A percentile compares a stretch with the other conserved stretches of the same genome.
phyloP scores from a whole-genome alignment of 2,797 vertebrate genomes.

The Gymnothorax reevesii region DNA sequence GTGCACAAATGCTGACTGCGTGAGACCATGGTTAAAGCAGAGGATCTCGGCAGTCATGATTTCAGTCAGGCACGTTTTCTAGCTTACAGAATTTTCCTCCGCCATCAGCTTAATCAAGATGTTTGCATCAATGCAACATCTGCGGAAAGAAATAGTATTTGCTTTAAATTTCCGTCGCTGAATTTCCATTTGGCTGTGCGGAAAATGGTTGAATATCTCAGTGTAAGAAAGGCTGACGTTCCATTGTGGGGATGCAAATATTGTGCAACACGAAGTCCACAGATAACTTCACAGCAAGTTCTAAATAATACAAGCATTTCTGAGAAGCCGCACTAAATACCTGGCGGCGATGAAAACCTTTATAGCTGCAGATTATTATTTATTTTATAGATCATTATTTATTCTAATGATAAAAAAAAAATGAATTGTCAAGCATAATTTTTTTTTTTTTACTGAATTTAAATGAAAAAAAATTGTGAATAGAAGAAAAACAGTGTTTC shows the following conservation, averaged over 20 bases:
- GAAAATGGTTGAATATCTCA: slow-evolving; percentile 23
- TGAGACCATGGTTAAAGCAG: neutral
- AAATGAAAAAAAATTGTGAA: neutral
- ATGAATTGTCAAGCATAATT: neutral
- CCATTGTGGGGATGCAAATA: slow-evolving; percentile 14
- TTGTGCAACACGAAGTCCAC: neutral
- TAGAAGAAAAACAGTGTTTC: neutral
- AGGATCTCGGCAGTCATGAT: neutral
- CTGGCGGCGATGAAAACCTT: neutral
- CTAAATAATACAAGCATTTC: neutral
- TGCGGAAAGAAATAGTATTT: slow-evolving; percentile 14
- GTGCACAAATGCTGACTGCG: neutral
- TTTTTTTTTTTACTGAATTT: too few species aligned
- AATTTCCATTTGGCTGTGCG: slow-evolving; percentile 24
- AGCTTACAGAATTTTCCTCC: neutral
- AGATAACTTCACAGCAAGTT: slow-evolving; percentile 3
- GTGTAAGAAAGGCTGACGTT: slow-evolving; percentile 22
- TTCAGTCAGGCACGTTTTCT: neutral
- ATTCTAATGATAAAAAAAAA: slow-evolving; percentile 14
- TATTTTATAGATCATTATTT: neutral
- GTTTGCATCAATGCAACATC: neutral
- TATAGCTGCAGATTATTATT: too few species aligned
- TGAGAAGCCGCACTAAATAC: neutral
- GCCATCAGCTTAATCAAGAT: slow-evolving; percentile 14
- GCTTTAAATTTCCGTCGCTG: slow-evolving; percentile 1